Percentiles rank a stretch among this genome's conserved stretches.
Conservation (phyloP, 2,113 vertebrate genomes). For the Cebus imitator region DNA sequence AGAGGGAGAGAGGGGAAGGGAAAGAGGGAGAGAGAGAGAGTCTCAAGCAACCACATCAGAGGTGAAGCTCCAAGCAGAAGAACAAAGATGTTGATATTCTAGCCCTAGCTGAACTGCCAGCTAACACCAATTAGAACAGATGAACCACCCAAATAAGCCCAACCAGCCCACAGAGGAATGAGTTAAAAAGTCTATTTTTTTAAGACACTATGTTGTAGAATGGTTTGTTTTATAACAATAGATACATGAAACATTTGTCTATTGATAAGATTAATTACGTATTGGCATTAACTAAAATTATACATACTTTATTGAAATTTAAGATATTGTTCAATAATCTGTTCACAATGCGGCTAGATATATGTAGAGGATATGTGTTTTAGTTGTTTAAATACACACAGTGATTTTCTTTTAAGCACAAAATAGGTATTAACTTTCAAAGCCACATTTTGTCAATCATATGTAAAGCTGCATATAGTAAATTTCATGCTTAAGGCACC, state of each 20-base stretch:
- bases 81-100: neutral
- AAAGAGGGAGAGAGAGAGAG: neutral
- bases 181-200: neutral
- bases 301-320: neutral
- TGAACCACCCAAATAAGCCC: neutral
- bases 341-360: neutral
- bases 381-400: neutral
- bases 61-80: neutral
- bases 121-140: neutral
- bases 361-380: neutral
- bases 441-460: neutral
- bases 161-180: neutral
- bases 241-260: neutral
- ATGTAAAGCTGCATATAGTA: neutral
- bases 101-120: neutral
- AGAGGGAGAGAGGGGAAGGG: no score
- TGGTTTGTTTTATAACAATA: neutral
- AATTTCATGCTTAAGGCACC: neutral
- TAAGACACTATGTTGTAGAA: neutral
- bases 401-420: neutral
- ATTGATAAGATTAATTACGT: neutral
- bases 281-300: neutral
- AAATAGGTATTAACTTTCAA: neutral
- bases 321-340: neutral
- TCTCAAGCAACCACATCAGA: neutral